Percentiles rank a stretch among this genome's conserved stretches.
Conservation (phyloP, 2,113 vertebrate species). For the Zonotrichia leucophrys region DNA sequence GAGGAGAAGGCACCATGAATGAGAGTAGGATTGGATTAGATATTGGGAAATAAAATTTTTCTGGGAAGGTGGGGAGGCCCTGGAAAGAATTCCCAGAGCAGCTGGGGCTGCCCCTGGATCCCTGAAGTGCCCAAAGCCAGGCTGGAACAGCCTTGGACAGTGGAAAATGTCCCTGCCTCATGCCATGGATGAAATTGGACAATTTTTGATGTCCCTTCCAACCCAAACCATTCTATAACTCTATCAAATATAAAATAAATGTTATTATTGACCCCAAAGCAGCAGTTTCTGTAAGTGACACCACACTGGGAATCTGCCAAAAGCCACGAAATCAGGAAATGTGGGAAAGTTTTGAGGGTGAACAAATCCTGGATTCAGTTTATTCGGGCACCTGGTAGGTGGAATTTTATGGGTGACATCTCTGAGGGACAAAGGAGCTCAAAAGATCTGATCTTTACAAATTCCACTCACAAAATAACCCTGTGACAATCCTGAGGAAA, state of each 20-base stretch:
- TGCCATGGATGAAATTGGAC: no score
- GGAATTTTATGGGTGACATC: not conserved
- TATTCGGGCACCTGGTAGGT: not conserved
- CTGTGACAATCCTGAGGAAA: not conserved
- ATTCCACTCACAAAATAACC: not conserved
- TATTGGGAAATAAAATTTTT: no score
- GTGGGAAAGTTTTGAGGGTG: not conserved
- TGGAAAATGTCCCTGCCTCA: not conserved
- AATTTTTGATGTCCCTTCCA: not conserved
- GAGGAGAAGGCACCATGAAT: no score
- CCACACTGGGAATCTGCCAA: not conserved
- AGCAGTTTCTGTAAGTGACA: not conserved
- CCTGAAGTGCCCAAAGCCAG: no score
- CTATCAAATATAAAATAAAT: not conserved
- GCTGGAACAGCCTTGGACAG: fast-evolving
- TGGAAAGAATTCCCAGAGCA: no score
- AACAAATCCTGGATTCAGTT: not conserved
- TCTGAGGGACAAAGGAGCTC: not conserved
- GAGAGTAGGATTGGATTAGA: no score
- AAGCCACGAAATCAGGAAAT: not conserved
- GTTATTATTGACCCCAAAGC: not conserved
- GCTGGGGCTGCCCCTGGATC: no score
- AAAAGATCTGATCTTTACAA: not conserved
- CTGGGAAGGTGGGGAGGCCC: no score
- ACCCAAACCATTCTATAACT: not conserved